Conservation (phyloP, 2,888 invertebrate species). For the Cylloceria caligata region DNA sequence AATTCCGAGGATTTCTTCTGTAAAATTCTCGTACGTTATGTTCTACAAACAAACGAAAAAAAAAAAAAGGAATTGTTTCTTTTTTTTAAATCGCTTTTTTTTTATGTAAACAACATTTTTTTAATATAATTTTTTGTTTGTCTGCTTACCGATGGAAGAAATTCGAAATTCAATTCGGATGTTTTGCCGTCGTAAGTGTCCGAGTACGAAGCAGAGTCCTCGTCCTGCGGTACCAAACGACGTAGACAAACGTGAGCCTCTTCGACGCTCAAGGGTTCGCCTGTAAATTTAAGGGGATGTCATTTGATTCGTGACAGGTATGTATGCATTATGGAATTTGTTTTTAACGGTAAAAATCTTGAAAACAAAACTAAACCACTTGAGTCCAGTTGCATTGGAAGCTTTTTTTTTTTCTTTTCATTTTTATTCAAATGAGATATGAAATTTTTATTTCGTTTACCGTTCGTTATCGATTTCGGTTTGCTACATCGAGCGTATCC, state of each 20-base stretch:
- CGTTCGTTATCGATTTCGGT: too few species aligned
- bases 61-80: background rate
- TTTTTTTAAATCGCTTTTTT: too few species aligned
- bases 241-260: conserved; percentile 74
- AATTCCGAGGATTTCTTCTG: conserved; percentile 77
- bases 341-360: background rate
- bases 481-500: too few species aligned
- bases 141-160: conserved; percentile 76
- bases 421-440: too few species aligned
- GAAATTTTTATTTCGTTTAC: too few species aligned
- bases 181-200: conserved; percentile 46
- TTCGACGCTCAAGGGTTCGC: conserved; percentile 72
- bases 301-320: background rate
- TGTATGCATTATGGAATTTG: conserved; percentile 5
- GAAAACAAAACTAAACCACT: background rate
- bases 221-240: conserved; percentile 68
- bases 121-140: conserved; percentile 57
- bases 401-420: too few species aligned
- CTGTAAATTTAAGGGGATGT: conserved; percentile 58
- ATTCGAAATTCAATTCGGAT: conserved; percentile 66
- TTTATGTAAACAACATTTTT: conserved; percentile 54
- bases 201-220: conserved; percentile 52
- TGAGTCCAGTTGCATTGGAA: background rate
- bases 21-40: conserved; percentile 81
- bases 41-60: too few species aligned